These are phyloP conservation scores for Drepana falcataria DNA, from an alignment of 2,888 invertebrate species.

Conservation along the genomic window DNA sequence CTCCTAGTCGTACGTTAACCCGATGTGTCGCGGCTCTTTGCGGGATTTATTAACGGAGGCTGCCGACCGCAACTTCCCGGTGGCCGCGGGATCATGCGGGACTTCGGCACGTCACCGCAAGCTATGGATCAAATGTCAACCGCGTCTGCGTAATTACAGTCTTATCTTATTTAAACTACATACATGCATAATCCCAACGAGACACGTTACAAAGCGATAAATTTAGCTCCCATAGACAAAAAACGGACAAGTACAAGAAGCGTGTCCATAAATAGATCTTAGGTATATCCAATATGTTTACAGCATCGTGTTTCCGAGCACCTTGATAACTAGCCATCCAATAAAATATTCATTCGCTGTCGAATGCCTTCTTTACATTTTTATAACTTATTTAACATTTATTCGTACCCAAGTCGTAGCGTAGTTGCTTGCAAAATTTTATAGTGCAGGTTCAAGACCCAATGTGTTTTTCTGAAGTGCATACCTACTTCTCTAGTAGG, in stretches of 20 bases:
- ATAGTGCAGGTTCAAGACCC: too few relatives aligned
- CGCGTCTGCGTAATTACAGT: slow-evolving; percentile 53
- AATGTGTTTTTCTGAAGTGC: too few relatives aligned
- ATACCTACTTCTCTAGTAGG: too few relatives aligned
- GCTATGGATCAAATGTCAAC: slow-evolving; percentile 61
- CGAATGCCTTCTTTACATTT: slow-evolving; percentile 33
- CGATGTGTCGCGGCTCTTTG: slow-evolving; percentile 24
- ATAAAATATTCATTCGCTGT: slow-evolving; percentile 43
- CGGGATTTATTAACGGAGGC: slow-evolving; percentile 40
- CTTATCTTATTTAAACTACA: slow-evolving; percentile 47
- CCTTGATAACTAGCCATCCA: slow-evolving; percentile 11
- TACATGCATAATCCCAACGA: slow-evolving; percentile 27
- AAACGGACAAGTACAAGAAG: background rate
- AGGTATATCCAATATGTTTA: too few relatives aligned
- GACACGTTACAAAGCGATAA: slow-evolving; percentile 26
- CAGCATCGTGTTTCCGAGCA: too few relatives aligned
- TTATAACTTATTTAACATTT: slow-evolving; percentile 29
- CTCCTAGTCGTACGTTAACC: slow-evolving; percentile 31
- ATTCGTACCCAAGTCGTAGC: slow-evolving; percentile 1
- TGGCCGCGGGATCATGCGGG: slow-evolving; percentile 51
- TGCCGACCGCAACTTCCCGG: slow-evolving; percentile 62
- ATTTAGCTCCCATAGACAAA: slow-evolving; percentile 1
- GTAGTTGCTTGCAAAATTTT: too few relatives aligned
- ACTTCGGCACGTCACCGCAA: slow-evolving; percentile 36
- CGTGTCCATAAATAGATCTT: background rate